phyloP scores from a whole-genome alignment of 2,113 vertebrate species.

The Crotalus viridis region DNA sequence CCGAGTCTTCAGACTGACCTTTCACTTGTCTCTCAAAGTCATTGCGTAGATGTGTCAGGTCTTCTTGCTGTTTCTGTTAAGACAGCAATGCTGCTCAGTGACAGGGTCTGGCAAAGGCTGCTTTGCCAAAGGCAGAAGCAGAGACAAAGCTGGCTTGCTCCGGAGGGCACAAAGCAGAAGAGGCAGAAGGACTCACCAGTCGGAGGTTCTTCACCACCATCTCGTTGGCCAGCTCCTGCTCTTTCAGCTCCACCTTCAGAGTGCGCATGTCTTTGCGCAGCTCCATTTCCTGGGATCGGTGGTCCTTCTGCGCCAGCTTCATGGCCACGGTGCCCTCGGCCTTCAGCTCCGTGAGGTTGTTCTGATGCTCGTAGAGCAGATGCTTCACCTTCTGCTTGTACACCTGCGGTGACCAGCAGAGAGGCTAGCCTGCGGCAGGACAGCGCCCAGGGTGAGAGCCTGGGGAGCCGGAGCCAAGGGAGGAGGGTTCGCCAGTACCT shows the following conservation, averaged over 20 bases:
- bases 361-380: conserved; percentile 89
- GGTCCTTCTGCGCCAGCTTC: conserved; percentile 77
- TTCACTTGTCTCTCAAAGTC: conserved; percentile 77
- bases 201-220: conserved; percentile 73
- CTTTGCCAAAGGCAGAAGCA: too few relatives aligned
- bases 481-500: conserved; percentile 65
- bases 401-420: conserved; percentile 48
- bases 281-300: conserved; percentile 71
- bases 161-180: too few relatives aligned
- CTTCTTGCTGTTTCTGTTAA: conserved; percentile 84
- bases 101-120: neutral
- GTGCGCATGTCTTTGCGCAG: conserved; percentile 68
- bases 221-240: conserved; percentile 79
- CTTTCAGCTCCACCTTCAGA: conserved; percentile 73
- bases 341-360: conserved; percentile 81
- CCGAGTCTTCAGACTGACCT: conserved; percentile 72
- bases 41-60: conserved; percentile 69
- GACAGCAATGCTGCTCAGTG: rapidly evolving
- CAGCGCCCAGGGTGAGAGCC: neutral
- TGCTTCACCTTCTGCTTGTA: conserved; percentile 98
- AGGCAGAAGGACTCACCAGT: conserved; percentile 69
- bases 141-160: rapidly evolving
- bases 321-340: conserved; percentile 62
- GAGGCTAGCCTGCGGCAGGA: rapidly evolving
- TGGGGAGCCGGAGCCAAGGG: too few relatives aligned